phyloP scores from a whole-genome alignment of 2,888 invertebrate species.

The Odontocolon sp. region DNA sequence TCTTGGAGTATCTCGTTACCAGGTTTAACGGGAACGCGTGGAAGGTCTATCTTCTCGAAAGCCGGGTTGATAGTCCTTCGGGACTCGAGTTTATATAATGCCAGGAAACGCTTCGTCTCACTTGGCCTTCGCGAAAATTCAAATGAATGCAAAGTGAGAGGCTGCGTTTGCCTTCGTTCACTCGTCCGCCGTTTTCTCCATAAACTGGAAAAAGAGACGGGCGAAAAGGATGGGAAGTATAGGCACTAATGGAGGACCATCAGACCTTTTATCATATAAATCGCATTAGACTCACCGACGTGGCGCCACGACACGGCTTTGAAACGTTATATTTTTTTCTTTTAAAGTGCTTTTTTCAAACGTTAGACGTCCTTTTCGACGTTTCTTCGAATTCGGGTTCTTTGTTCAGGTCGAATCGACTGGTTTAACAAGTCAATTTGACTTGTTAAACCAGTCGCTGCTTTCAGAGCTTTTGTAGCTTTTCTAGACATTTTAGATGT shows the following conservation, averaged over 20 bases:
- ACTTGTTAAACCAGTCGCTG: too few species aligned
- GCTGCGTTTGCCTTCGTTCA: conserved; percentile 12
- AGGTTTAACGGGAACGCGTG: neutral
- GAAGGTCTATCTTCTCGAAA: conserved; percentile 7
- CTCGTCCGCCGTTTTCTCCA: neutral
- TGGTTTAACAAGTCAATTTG: too few species aligned
- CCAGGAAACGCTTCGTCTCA: neutral
- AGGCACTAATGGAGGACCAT: conserved; percentile 1
- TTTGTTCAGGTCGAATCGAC: too few species aligned
- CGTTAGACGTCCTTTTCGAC: too few species aligned
- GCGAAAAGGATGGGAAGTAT: neutral
- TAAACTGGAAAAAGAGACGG: neutral
- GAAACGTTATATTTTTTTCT: neutral
- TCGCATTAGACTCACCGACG: conserved; percentile 19
- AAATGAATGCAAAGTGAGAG: conserved; percentile 51
- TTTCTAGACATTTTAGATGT: too few species aligned
- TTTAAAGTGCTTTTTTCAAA: neutral
- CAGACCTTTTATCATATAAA: conserved; percentile 3
- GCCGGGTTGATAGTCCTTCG: neutral
- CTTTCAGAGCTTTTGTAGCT: too few species aligned
- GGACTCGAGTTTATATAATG: neutral
- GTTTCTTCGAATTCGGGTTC: too few species aligned
- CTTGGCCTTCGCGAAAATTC: conserved; percentile 28
- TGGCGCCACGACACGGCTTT: neutral
- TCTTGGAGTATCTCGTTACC: neutral